phyloP scores from a whole-genome alignment of 2,113 vertebrate species.

The Neogobius melanostomus region DNA sequence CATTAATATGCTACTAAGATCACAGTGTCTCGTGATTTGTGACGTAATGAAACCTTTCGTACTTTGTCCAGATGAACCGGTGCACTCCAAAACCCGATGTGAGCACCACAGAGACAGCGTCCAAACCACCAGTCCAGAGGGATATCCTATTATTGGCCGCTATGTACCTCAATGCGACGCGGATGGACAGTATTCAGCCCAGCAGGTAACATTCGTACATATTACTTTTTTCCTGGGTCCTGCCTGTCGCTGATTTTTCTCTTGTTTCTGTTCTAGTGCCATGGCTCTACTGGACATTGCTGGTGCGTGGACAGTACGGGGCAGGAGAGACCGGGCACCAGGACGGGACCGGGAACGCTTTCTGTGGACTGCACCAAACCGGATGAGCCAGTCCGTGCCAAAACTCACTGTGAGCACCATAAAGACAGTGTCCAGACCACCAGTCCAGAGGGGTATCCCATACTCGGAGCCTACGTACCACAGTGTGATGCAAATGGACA shows the following conservation, averaged over 20 bases:
- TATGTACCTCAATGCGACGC: constrained; percentile 81
- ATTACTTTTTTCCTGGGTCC: not conserved
- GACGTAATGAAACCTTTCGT: not conserved
- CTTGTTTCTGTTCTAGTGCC: constrained; percentile 68
- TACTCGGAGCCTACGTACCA: not conserved
- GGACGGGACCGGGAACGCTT: constrained; percentile 56
- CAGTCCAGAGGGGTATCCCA: constrained; percentile 7
- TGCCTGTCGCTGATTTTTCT: not conserved
- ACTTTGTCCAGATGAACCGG: constrained; percentile 20
- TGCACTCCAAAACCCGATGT: constrained; percentile 65
- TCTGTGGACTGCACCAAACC: constrained; percentile 62
- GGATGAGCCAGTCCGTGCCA: constrained; percentile 65
- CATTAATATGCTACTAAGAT: not conserved
- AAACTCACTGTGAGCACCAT: constrained; percentile 70
- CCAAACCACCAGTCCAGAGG: constrained; percentile 29
- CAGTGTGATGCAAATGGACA: constrained; percentile 71
- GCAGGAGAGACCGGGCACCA: constrained; percentile 76
- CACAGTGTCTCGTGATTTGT: no score
- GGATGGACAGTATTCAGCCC: constrained; percentile 75
- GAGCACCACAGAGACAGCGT: constrained; percentile 69
- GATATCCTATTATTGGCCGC: constrained; percentile 29
- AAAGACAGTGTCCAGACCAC: constrained; percentile 34
- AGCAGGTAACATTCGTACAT: constrained; percentile 57
- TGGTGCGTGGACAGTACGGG: constrained; percentile 79
- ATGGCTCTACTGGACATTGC: constrained; percentile 75